A percentile compares a stretch with the other conserved stretches of the same genome.
These are phyloP conservation scores for Cercocebus atys DNA, from an alignment of 2,113 vertebrate genomes.

Conservation along the genomic window DNA sequence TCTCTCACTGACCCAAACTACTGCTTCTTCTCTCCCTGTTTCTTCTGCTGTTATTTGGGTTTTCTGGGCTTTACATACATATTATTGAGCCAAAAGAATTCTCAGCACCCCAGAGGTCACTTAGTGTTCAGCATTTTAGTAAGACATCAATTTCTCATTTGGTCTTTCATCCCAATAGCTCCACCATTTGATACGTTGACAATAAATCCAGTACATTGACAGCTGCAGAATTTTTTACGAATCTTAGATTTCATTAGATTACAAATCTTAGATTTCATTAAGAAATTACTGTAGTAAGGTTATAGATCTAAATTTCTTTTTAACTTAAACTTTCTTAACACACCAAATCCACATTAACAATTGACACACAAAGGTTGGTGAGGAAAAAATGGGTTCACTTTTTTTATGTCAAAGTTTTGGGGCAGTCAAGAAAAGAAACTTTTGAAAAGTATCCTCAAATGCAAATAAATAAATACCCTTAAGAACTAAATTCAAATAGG, in stretches of 20 bases:
- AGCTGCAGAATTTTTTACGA: not conserved
- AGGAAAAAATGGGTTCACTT: not conserved
- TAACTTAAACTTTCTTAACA: slow-evolving; percentile 7
- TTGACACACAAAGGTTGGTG: not conserved
- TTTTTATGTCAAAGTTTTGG: not conserved
- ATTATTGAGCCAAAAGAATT: not conserved
- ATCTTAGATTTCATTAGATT: not conserved
- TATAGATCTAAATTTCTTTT: slow-evolving; percentile 1
- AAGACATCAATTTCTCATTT: slow-evolving; percentile 25
- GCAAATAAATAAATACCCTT: not conserved
- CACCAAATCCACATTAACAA: not conserved
- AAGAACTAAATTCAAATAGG: not conserved
- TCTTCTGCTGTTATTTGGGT: not conserved
- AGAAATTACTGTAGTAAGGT: not conserved
- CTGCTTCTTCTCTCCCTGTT: not conserved
- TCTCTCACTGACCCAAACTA: not conserved
- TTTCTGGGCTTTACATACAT: not conserved
- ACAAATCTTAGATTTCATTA: not conserved
- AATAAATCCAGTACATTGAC: not conserved
- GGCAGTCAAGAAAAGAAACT: not conserved
- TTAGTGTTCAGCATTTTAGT: not conserved
- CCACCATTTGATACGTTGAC: not conserved
- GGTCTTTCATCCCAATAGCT: not conserved
- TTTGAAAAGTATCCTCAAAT: not conserved
- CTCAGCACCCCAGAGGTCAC: not conserved